Conservation (phyloP, 1,140 invertebrate genomes). For the Holotrichia oblita region DNA sequence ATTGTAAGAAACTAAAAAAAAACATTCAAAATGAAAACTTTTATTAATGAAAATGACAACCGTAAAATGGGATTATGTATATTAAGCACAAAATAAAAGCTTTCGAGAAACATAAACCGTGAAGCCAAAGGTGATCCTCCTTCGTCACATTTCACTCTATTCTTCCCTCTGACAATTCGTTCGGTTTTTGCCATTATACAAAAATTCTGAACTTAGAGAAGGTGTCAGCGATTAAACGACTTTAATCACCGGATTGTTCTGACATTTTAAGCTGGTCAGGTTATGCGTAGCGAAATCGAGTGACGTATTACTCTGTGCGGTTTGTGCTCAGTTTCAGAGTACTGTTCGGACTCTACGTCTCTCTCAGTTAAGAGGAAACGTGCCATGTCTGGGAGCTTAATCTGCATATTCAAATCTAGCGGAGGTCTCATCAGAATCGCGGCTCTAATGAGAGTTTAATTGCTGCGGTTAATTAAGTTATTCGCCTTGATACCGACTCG, state of each 20-base stretch:
- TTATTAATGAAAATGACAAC: too few species aligned
- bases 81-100: slow-evolving; percentile 2
- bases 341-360: too few species aligned
- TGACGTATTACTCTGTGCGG: slow-evolving; percentile 13
- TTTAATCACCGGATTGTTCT: slow-evolving; percentile 33
- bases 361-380: background rate
- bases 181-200: background rate
- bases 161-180: background rate
- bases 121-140: too few species aligned
- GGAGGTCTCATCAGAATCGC: slow-evolving; percentile 32
- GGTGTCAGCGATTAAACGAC: slow-evolving; percentile 25
- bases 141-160: too few species aligned
- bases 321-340: background rate
- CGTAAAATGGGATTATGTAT: too few species aligned
- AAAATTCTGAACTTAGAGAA: background rate
- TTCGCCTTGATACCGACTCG: slow-evolving; percentile 32
- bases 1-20: too few species aligned
- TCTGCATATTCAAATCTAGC: slow-evolving; percentile 39
- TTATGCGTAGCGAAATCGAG: background rate
- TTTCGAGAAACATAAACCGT: too few species aligned
- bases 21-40: too few species aligned
- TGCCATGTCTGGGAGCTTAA: background rate
- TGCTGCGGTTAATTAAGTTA: slow-evolving; percentile 38
- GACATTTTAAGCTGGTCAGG: slow-evolving; percentile 3
- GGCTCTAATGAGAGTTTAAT: slow-evolving; percentile 39